These are phyloP conservation scores for Orchestia grillus DNA, from an alignment of 1,140 invertebrate species.

Conservation along the genomic window DNA sequence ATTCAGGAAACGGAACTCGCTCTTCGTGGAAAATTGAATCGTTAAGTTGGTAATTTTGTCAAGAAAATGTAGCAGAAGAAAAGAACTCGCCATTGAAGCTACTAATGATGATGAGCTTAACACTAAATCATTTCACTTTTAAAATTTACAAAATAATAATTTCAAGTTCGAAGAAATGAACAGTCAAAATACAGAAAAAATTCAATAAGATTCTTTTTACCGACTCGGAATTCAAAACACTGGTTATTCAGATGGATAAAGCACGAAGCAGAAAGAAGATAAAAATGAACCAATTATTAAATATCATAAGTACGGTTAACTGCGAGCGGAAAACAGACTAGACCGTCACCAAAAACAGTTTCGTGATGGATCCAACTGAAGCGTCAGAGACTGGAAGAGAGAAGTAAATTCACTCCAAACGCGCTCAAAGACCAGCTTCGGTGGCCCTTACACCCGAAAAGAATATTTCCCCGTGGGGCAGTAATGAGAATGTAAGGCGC, in stretches of 20 bases:
- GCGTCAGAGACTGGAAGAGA: not conserved
- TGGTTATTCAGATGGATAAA: not conserved
- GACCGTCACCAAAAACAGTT: not conserved
- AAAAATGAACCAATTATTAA: not conserved
- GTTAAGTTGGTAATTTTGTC: not conserved
- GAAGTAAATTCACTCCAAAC: not conserved
- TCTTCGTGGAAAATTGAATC: not conserved
- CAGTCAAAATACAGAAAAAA: not conserved
- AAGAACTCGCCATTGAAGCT: not conserved
- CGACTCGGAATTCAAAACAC: not conserved
- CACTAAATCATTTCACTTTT: too few relatives aligned
- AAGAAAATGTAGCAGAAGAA: not conserved
- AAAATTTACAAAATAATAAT: not conserved
- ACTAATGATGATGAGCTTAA: too few relatives aligned
- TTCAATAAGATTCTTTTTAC: not conserved
- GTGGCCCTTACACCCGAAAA: not conserved
- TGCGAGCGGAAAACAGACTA: not conserved
- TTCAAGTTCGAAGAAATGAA: not conserved
- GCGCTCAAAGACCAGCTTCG: not conserved
- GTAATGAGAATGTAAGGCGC: not conserved
- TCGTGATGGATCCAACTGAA: not conserved
- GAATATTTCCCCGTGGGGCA: not conserved
- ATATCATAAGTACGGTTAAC: not conserved
- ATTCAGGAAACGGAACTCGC: not conserved
- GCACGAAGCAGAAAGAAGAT: not conserved